Evolutionary conservation across 2,797 vertebrate genomes (phyloP), one percentile per base, ranked within the genome.

Genomic region (Sebastes steindachneri): DNA sequence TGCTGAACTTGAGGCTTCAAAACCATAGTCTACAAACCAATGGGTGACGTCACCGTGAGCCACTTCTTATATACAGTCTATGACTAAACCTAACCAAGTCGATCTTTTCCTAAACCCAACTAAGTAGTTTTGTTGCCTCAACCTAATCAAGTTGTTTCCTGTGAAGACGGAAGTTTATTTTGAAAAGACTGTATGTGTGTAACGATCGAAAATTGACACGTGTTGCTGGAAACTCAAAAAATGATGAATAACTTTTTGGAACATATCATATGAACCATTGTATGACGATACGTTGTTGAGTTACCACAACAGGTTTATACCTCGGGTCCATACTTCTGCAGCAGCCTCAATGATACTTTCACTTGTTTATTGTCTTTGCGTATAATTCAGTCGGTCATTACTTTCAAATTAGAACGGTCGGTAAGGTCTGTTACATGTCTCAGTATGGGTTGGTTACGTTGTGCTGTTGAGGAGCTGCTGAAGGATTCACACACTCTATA

Each of bases 401-500:
- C 58, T 84, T 79, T 85, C 29, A 73, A 71, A 85, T 89, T 64
- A 88, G 33, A 77, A 29, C 17, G 19, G 41, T 26, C 3, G 57
- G 23, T 60, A 21, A 41, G 21, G 62, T 79, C 62, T 78, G 72
- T 69, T 54, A 5, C 28, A 29, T 35, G 31, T 60, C 79, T 70
- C 25, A 33, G 53, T 35, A 29, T 17, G 59, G 28, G 29, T 60
- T 75, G 69, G 73, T 64, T 83, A 28, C 11, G 54, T 58, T 80
- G 72, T 72, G 53, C 37, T 60, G 5, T 15, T 25, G 58, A 48
- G 62, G 21, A 3, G 48, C 26, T 6, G 48, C 7, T 71, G 37
- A 71, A 68, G 63, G 66, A 82, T 77, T 78, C 68, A 65, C 77
- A 82, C 81, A 78, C 72, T 79, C 74, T 83, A 14, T 80, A 89